A percentile compares a stretch with the other conserved stretches of the same genome.
phyloP scores from a whole-genome alignment of 2,797 vertebrate genomes.

The Paguma larvata region DNA sequence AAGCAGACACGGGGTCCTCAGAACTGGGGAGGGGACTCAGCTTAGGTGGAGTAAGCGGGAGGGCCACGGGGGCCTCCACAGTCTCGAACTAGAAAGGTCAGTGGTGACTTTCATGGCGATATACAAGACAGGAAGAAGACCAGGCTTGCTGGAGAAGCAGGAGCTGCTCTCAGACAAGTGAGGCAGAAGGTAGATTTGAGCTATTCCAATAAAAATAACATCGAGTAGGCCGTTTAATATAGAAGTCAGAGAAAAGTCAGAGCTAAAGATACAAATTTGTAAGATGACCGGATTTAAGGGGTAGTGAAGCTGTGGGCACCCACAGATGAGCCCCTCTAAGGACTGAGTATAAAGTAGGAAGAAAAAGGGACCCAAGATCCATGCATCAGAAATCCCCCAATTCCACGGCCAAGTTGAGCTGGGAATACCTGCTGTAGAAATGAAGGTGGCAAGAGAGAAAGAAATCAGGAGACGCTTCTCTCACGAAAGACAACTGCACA shows the following conservation, averaged over 20 bases:
- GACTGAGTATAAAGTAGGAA: not conserved
- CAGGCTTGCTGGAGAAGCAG: rapidly evolving
- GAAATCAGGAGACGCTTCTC: not conserved
- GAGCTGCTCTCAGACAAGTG: too few species aligned
- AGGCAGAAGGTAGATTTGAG: rapidly evolving
- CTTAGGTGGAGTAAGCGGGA: not conserved
- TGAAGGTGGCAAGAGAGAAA: not conserved
- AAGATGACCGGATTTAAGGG: too few species aligned
- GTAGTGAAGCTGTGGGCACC: not conserved
- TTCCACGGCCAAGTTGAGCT: not conserved
- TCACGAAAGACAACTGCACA: not conserved
- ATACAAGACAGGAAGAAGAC: not conserved
- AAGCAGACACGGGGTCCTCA: rapidly evolving
- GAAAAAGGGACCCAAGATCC: not conserved
- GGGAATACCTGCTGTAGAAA: not conserved
- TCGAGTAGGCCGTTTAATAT: rapidly evolving
- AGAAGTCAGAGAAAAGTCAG: not conserved
- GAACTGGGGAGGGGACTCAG: not conserved
- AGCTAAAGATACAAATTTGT: not conserved
- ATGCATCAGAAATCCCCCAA: not conserved
- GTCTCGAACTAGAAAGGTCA: rapidly evolving
- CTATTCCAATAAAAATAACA: too few species aligned
- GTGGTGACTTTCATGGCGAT: not conserved
- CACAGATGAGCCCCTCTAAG: not conserved
- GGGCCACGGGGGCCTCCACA: too few species aligned